Conservation (phyloP, 1,140 invertebrate species). For the Zaprionus ornatus region DNA sequence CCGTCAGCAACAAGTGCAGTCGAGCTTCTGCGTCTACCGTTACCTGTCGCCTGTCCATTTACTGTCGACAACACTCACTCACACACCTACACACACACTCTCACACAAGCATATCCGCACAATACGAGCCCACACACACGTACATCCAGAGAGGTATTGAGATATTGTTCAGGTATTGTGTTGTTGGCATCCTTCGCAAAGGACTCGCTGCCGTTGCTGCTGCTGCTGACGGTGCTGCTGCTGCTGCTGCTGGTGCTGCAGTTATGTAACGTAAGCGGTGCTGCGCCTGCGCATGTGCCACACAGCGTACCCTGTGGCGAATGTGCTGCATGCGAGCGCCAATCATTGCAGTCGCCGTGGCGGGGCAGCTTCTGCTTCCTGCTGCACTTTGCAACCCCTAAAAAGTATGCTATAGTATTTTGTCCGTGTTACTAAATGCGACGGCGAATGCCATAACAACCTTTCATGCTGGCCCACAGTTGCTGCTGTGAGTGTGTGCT, state of each 20-base stretch:
- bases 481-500: background rate
- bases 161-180: conserved; percentile 22
- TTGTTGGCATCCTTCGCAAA: conserved; percentile 42
- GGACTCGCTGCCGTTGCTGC: conserved; percentile 7
- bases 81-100: background rate
- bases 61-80: conserved; percentile 18
- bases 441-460: conserved; percentile 76
- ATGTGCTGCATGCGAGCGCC: conserved; percentile 59
- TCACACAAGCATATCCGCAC: background rate
- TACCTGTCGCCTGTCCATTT: conserved; percentile 6
- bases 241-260: conserved; percentile 27
- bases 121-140: background rate
- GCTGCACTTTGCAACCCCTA: conserved; percentile 76
- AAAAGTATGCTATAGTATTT: conserved; percentile 79
- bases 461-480: background rate
- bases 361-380: conserved; percentile 9
- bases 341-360: conserved; percentile 52
- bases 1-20: conserved; percentile 78
- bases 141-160: conserved; percentile 1
- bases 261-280: conserved; percentile 56
- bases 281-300: conserved; percentile 68
- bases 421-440: conserved; percentile 63
- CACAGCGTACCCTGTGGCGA: conserved; percentile 46
- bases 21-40: conserved; percentile 55
- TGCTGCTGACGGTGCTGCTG: conserved; percentile 16